Base-by-base conservation (phyloP, 1,140 invertebrate species). In the Calephelis virginiensis region DNA sequence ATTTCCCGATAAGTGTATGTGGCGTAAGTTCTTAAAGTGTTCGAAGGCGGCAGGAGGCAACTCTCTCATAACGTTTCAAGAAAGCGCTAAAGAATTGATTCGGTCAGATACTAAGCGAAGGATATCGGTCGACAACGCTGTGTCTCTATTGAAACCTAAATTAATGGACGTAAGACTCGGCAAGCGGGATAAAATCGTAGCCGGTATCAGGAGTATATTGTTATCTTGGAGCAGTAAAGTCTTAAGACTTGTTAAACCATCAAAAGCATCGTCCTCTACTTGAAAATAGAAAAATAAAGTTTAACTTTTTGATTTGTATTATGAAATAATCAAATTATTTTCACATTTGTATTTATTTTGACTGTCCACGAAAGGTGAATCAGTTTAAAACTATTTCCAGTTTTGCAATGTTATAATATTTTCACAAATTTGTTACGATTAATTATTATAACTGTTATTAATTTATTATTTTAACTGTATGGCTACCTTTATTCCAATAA, bases 11-110 rank as follows among this genome's bases (percentile, higher is more conserved):
- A 97, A 85, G 78, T 97, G 96, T 45, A 98, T 92, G 63, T 93
- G 93, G 66, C 93, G 92, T n/a, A 97, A 90, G 65, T 93, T 94
- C 81, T 95, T 93, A 79, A 96, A 96, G 78, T 95, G 94, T 66
- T 94, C 93, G 80, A 98, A 98, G 4, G 96, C 94, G 45, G 93
- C 94, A 0, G 94, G 73, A 0, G 97, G 96, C 62, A 98, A 92
- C 91, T 98, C 97, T 50, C 96, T 93, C 10, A 98, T 96, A 0
- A 98, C 94, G 86, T 98, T 98, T 69, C 96, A 93, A 0, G 95
- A 95, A n/a, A 98, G 83, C 7, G 94, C 94, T 37, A 97, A 81
- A 43, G 89, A 92, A 13, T 92, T 94, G 1, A 95, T 92, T 78
- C 89, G 87, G 63, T 93, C 92, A 0, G 94, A 93, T 14, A 94